Evolutionary conservation across 2,888 invertebrate genomes (phyloP), one percentile per base, ranked within the genome.

Genomic region (Pterostichus niger): DNA sequence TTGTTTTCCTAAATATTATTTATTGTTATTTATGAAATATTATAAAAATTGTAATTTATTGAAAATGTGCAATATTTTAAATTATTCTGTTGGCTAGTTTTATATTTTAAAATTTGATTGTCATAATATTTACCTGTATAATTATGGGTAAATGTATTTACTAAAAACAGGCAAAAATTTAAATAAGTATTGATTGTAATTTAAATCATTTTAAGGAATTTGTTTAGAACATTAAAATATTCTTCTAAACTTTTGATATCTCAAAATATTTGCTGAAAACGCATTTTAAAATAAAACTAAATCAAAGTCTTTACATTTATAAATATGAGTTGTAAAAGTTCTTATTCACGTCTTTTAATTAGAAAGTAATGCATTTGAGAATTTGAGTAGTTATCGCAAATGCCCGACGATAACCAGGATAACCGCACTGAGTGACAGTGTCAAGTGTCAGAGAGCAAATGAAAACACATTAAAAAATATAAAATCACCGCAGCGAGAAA

Each of bases 361-460:
- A 71, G 0, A 71, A 46, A 71, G 46, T 71, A 71, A 71, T 17
- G 68, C 40, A 15, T 44, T 71, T 3, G 13, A 44, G 44, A 40
- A 13, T 71, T 71, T 17, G n/a, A 17, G 44, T 15, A 15, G 15
- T 44, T 71, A 44, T 78, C 78, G 59, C 78, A 78, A 78, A 78
- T 78, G 35, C 54, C 46, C 9, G 59, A 13, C 44, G 61, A 78
- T 78, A 61, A 78, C 59, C 40, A n/a, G 15, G 68, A 71, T 71
- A 71, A 71, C 44, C 68, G 68, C 68, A 24, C 61, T 78, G 78
- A 78, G 40, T 56, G 78, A 78, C 78, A 61, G 59, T 40, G 78
- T 46, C 61, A 78, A 78, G 78, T 78, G 15, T 46, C 78, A 59
- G 49, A 44, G 78, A 78, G 78, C 78, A 61, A 78, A 78, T 78